phyloP scores from a whole-genome alignment of 1,140 invertebrate genomes.

The Leptopilina clavipes region DNA sequence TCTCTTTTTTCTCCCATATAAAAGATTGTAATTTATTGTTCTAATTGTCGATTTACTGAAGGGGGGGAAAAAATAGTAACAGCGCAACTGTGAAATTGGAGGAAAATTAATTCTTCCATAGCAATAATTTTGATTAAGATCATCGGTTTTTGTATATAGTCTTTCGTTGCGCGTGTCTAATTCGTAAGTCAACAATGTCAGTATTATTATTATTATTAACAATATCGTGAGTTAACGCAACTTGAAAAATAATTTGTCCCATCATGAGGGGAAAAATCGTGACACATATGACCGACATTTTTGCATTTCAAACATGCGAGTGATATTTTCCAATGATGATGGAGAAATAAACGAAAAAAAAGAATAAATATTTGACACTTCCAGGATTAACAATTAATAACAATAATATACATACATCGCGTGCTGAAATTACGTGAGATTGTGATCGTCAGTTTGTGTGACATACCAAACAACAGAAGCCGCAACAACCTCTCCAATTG shows the following conservation, averaged over 20 bases:
- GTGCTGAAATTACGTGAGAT: conserved; percentile 53
- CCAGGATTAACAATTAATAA: conserved; percentile 50
- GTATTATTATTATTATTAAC: no score
- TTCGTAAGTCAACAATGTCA: conserved; percentile 52
- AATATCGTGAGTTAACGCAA: conserved; percentile 51
- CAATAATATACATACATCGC: conserved; percentile 51
- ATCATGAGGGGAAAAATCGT: no score
- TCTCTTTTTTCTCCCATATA: no score
- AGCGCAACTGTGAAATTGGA: conserved; percentile 51
- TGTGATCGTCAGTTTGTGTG: conserved; percentile 42
- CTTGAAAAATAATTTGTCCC: conserved; percentile 54
- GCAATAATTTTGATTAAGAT: conserved; percentile 47
- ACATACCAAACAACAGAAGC: conserved; percentile 41
- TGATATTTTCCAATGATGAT: no score
- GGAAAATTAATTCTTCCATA: conserved; percentile 49
- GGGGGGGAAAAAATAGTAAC: background rate
- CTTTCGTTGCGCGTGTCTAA: conserved; percentile 45
- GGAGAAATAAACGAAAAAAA: conserved; percentile 45
- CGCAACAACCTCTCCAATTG: conserved; percentile 53
- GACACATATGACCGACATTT: conserved; percentile 38
- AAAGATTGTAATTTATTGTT: no score
- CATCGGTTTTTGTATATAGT: conserved; percentile 44
- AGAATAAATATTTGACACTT: conserved; percentile 37
- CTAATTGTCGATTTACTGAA: no score
- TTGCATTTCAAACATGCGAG: no score